phyloP scores from a whole-genome alignment of 30 jellyfish, hydroid and myxozoan genomes.

The Chrysaora quinquecirrha region DNA sequence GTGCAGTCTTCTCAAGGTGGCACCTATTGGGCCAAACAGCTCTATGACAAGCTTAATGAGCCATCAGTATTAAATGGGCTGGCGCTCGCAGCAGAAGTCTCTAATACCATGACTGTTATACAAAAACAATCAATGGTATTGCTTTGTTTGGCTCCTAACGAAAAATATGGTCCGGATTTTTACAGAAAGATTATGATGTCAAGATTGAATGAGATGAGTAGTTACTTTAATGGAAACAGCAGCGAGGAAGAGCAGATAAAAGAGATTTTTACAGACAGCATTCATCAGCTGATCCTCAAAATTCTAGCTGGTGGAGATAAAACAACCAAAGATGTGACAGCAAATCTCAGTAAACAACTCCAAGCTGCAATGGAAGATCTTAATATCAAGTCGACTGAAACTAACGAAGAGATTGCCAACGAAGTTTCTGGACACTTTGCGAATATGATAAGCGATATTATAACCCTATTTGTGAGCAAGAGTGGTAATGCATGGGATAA shows the following conservation, averaged over 20 bases:
- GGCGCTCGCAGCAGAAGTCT: slow-evolving; percentile 33
- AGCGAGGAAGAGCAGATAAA: slow-evolving; percentile 23
- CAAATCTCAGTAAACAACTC: slow-evolving; percentile 15
- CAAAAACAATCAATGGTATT: slow-evolving; percentile 64
- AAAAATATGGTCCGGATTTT: slow-evolving; percentile 42
- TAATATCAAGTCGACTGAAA: slow-evolving; percentile 22
- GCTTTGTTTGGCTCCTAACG: slow-evolving; percentile 31
- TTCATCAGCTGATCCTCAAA: slow-evolving; percentile 27
- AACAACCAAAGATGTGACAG: slow-evolving; percentile 32
- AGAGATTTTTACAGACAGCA: slow-evolving; percentile 34
- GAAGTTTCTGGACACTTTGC: slow-evolving; percentile 22
- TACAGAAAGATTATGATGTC: slow-evolving; percentile 42
- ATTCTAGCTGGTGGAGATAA: slow-evolving; percentile 36
- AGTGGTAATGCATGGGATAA: slow-evolving; percentile 30
- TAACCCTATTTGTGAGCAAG: not conserved
- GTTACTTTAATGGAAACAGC: slow-evolving; percentile 25
- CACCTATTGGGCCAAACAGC: slow-evolving; percentile 54
- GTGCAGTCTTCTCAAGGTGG: slow-evolving; percentile 41
- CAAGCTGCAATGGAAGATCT: slow-evolving; percentile 37
- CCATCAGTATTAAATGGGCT: slow-evolving; percentile 45
- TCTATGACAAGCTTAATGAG: slow-evolving; percentile 31
- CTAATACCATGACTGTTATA: slow-evolving; percentile 23
- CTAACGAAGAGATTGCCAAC: slow-evolving; percentile 19
- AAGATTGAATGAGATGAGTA: slow-evolving; percentile 28
- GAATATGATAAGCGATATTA: not conserved